phyloP scores from a whole-genome alignment of 2,797 vertebrate species.

The Dallia pectoralis region DNA sequence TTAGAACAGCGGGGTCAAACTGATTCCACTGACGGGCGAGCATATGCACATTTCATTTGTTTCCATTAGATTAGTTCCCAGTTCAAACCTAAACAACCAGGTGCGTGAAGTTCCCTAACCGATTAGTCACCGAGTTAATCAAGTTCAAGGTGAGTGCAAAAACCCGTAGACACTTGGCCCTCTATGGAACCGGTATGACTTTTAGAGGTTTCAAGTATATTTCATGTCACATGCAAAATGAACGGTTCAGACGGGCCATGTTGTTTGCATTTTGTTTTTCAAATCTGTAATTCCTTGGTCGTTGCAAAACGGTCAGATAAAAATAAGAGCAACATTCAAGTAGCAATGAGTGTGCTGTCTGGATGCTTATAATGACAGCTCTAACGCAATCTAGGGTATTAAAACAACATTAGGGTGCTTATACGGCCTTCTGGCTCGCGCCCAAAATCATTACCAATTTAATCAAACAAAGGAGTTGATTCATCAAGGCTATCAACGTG shows the following conservation, averaged over 20 bases:
- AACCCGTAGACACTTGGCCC: too few relatives aligned
- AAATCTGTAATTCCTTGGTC: not conserved
- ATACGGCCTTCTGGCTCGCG: constrained; percentile 19
- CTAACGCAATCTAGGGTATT: not conserved
- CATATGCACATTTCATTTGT: too few relatives aligned
- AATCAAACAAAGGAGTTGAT: constrained; percentile 49
- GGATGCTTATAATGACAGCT: constrained; percentile 30
- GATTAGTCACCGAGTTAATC: too few relatives aligned
- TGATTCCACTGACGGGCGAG: too few relatives aligned
- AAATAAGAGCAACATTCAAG: constrained; percentile 7
- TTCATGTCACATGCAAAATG: not conserved
- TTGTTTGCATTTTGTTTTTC: constrained; percentile 13
- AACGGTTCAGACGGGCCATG: constrained; percentile 11
- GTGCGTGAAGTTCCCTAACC: too few relatives aligned
- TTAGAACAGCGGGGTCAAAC: too few relatives aligned
- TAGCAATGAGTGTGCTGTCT: constrained; percentile 24
- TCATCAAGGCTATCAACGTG: constrained; percentile 42
- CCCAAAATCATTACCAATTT: constrained; percentile 40
- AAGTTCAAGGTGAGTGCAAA: too few relatives aligned
- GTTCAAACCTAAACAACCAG: too few relatives aligned
- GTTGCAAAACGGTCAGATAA: constrained; percentile 37
- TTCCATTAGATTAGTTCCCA: too few relatives aligned
- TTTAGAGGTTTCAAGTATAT: too few relatives aligned
- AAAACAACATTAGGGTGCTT: constrained; percentile 6
- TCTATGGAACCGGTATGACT: too few relatives aligned